Base-by-base conservation (phyloP, 1,140 invertebrate genomes). In the Coelopa frigida region DNA sequence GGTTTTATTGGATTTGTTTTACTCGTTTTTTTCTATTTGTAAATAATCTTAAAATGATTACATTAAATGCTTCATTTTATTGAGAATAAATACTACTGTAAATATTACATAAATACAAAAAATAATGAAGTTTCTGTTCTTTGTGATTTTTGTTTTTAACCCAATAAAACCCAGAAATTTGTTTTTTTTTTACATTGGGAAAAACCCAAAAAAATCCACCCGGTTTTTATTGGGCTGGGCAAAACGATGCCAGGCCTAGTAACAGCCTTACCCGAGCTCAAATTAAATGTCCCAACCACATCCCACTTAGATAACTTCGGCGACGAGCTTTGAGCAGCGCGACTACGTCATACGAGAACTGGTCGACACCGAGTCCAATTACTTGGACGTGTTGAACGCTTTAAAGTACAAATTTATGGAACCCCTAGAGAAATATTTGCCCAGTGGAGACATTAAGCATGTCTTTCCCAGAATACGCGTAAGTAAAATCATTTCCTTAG, bases 331-430 rank as follows among this genome's bases (percentile, higher is more conserved):
- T 48, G 89, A 92, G 65, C 96, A 96, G 71, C 75, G 93, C 47
- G 94, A 98, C 72, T 94, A 94, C 67, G 94, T 95, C 39, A 87
- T 98, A 50, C 84, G 91, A 57, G 95, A 99, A 71, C 73, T 99
- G 4, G 79, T 97, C 11, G 93, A 97, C 70, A 98, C 95, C 0
- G 95, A 99, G 72, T 87, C 84, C 50, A 98, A 98, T 73, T 99
- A 98, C 68, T 83, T 96, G 15, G 89, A 95, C 55, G 94, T 95
- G 27, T 74, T 99, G 14, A 81, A 81, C 56, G 94, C 91, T 73
- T 79, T 98, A 31, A 82, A 87, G 43, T 79, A 79, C 46, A 81
- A 87, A 66, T 94, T 92, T 58, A 80, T 88, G 58, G 73, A 78
- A 48, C 87, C 87, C 12, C 71, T 97, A n/a, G 78, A 79, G 44